A percentile compares a stretch with the other conserved stretches of the same genome.
Evolutionary conservation across 2,888 invertebrate species (phyloP).

Genomic region (Mesoligia furuncula): DNA sequence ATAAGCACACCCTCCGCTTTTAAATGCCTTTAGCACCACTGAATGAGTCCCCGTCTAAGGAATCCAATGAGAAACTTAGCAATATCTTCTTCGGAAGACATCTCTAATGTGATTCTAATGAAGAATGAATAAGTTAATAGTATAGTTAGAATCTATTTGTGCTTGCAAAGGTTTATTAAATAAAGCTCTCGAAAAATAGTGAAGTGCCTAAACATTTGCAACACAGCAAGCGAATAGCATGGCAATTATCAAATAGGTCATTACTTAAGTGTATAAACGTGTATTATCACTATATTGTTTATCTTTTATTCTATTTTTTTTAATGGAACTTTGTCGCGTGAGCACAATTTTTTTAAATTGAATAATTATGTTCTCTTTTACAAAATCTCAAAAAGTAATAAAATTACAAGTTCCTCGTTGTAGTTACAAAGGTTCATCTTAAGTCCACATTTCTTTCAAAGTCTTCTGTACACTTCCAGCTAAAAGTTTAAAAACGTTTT

Average conservation of each 20-base stretch:
- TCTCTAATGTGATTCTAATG: constrained; percentile 77
- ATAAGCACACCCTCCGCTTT: constrained; percentile 83
- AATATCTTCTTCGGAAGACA: constrained; percentile 76
- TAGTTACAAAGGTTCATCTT: constrained; percentile 18
- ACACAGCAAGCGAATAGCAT: constrained; percentile 2
- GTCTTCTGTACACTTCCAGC: constrained; percentile 61
- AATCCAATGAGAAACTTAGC: constrained; percentile 76
- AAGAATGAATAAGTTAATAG: constrained; percentile 74
- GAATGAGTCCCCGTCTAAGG: constrained; percentile 76
- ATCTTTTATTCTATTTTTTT: neutral
- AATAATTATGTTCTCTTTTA: neutral
- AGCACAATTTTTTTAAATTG: neutral
- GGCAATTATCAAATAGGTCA: neutral
- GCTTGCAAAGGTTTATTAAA: constrained; percentile 33
- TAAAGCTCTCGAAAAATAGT: constrained; percentile 6
- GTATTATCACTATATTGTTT: neutral
- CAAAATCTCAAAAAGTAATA: constrained; percentile 10
- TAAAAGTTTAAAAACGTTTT: constrained; percentile 72
- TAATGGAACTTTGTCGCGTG: neutral
- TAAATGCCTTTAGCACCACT: constrained; percentile 81
- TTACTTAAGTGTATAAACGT: neutral
- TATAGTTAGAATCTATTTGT: constrained; percentile 68
- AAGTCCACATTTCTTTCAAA: constrained; percentile 55
- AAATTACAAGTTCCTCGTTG: constrained; percentile 16
- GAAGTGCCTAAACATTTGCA: neutral